Conservation (phyloP, 2,888 invertebrate genomes). For the Brachyopa scutellaris region DNA sequence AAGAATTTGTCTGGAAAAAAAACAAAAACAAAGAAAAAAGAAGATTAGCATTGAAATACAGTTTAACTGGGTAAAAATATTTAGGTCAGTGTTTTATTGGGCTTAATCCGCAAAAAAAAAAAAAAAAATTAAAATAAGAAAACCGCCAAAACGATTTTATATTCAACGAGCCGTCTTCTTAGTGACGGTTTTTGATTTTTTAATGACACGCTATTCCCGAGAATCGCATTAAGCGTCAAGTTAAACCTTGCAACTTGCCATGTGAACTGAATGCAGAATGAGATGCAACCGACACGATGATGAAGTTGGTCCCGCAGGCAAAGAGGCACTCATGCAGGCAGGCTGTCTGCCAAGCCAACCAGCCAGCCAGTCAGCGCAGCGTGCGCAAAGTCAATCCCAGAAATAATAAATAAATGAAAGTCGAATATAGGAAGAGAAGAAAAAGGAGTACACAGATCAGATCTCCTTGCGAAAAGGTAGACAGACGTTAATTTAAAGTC, state of each 20-base stretch:
- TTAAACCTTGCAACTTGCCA: conserved; percentile 52
- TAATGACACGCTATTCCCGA: conserved; percentile 60
- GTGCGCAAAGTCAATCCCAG: conserved; percentile 16
- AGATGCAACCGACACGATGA: conserved; percentile 15
- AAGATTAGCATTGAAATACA: conserved; percentile 30
- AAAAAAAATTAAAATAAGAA: background rate
- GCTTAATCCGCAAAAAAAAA: conserved; percentile 33
- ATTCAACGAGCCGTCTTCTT: conserved; percentile 58
- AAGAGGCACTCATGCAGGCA: conserved; percentile 66
- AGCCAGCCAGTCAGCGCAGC: background rate
- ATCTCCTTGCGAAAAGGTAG: conserved; percentile 55
- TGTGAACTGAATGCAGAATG: conserved; percentile 57
- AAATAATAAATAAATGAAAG: conserved; percentile 55
- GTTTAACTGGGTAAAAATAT: conserved; percentile 8
- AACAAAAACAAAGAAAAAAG: conserved; percentile 4
- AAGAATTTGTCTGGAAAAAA: conserved; percentile 61
- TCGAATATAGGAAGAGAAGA: background rate
- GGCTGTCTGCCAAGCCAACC: conserved; percentile 62
- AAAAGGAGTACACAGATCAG: conserved; percentile 50
- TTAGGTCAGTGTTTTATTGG: conserved; percentile 65
- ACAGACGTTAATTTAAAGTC: conserved; percentile 68
- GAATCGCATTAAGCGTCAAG: conserved; percentile 33
- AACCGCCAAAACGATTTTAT: conserved; percentile 42
- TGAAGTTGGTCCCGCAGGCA: conserved; percentile 35
- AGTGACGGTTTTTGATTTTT: conserved; percentile 55